Evolutionary conservation across 2,113 vertebrate genomes (phyloP), one percentile per base, ranked within the genome.

Genomic region (Aplodontia rufa): DNA sequence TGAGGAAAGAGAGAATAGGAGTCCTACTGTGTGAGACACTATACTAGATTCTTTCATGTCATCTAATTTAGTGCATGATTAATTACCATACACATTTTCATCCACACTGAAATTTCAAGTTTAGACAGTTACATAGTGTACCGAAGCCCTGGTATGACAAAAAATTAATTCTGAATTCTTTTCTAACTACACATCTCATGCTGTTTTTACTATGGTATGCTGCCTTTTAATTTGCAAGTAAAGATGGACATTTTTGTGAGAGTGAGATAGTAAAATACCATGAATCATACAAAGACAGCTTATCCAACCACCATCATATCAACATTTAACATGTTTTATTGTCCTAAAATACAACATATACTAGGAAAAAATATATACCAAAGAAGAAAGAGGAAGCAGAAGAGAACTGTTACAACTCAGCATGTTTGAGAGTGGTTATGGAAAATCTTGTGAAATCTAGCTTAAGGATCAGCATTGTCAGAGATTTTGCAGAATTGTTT

Each of bases 401-500:
- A 28, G 58, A 60, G 83, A 84, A 3, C 51, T 68, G 11, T 40
- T 84, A 19, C 12, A 66, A 60, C 20, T 94, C 35, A 62, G 22
- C 10, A 53, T 37, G 40, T 90, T 24, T 87, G 14, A 51, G 32
- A 19, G 4, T 71, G 20, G 26, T 40, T 91, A 91, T 76, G 91
- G 71, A 91, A 87, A 93, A 72, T 40, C 53, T 92, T 74, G 60
- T 7, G 11, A 3, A 49, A 79, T 51, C n/a, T 51, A 74, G 32
- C 35, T 45, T 71, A 71, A 79, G 45, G 30, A 32, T 22, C 49
- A 47, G 11, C 6, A 49, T 40, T 42, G 74, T 89, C 62, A 86
- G 49, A 66, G 71, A 90, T 87, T 90, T 95, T 45, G 22, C 37
- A 93, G 7, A 42, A n/a, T 35, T 92, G 42, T 76, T 64, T 86